phyloP scores from a whole-genome alignment of 2,797 vertebrate species.

The Zalophus californianus region DNA sequence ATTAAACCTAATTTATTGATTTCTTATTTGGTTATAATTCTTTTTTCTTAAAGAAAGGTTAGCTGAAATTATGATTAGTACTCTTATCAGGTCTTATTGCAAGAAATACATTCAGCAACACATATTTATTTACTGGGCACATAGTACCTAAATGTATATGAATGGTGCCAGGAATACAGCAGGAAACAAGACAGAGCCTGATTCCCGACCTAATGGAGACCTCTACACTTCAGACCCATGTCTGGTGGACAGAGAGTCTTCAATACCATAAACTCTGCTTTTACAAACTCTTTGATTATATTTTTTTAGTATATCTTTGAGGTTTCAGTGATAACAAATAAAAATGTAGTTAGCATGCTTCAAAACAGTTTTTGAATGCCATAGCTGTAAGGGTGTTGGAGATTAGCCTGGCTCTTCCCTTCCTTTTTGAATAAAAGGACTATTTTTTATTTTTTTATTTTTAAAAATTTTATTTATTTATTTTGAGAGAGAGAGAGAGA shows the following conservation, averaged over 20 bases:
- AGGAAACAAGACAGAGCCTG: background rate
- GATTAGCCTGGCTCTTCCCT: background rate
- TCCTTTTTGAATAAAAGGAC: background rate
- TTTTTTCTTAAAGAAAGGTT: background rate
- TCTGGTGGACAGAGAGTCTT: background rate
- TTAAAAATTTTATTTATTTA: background rate
- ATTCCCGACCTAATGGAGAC: fast-evolving
- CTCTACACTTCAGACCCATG: background rate
- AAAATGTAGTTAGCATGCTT: background rate
- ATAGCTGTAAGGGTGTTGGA: background rate
- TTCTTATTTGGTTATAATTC: conserved; percentile 18
- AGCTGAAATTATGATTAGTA: background rate
- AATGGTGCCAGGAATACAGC: background rate
- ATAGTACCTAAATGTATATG: background rate
- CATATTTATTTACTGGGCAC: background rate
- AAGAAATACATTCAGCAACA: background rate
- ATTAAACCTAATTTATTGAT: background rate
- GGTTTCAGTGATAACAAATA: conserved; percentile 1
- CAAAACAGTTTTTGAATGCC: background rate
- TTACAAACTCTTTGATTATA: background rate
- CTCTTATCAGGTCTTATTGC: background rate
- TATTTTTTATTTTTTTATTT: background rate
- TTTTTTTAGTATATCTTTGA: background rate
- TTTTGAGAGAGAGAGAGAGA: background rate
- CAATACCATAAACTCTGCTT: background rate